Base-by-base conservation (phyloP, 2,113 vertebrate species). In the Tyto alba region DNA sequence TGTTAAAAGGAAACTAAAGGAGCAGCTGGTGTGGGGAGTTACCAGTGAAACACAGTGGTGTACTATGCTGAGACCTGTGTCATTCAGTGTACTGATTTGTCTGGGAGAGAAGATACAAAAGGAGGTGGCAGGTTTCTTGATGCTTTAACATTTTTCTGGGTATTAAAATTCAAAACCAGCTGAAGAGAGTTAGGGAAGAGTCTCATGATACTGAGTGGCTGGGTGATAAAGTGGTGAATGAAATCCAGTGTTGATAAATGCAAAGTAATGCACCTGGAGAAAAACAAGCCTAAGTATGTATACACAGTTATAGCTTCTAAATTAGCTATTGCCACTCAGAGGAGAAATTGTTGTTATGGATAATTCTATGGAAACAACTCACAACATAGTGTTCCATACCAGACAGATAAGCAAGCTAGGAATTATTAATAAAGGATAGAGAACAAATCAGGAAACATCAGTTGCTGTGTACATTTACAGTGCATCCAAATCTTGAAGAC, bases 91-190 rank as follows among this genome's bases (percentile, higher is more conserved):
- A 71, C 4, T 77, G 4, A 10, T 74, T 80, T 90, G 26, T 67
- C 41, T 93, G 68, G 55, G 69, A 83, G 86, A 92, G 59, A 93
- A 77, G 73, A 81, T 55, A 77, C 8, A 38, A 12, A 77, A 5
- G 32, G 55, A 93, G 23, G 32, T 47, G 60, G 40, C 47, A 67
- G 11, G 43, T 86, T 95, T 95, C 40, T 26, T 81, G 23, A 67
- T 41, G 64, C 14, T 23, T 85, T 72, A 53, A 40, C 20, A 21
- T 69, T 90, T 95, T 95, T 81, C 50, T 23, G 32, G 16, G 5
- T 74, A 86, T 95, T 93, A 91, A 89, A 94, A 90, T 93, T 95
- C 80, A 87, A 82, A 92, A 27, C 52, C 76, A 94, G 80, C 60
- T 89, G 64, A 90, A 94, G 40, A 92, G 38, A 89, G 19, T 89